Percentiles rank a stretch among this genome's conserved stretches.
phyloP scores from a whole-genome alignment of 2,888 invertebrate species.

The Willowsia nigromaculata region DNA sequence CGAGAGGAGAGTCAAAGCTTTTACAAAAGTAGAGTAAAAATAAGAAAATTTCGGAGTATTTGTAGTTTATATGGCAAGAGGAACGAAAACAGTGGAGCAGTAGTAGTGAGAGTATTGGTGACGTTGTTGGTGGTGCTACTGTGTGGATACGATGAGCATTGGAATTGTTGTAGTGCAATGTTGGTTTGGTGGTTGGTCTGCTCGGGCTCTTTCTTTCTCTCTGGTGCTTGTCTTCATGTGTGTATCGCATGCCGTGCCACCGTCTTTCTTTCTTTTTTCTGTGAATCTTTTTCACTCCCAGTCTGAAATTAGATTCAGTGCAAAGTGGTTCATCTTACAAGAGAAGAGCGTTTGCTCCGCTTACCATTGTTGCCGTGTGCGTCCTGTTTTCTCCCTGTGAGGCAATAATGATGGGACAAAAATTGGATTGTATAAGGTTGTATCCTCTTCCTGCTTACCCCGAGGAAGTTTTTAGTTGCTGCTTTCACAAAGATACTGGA shows the following conservation, averaged over 20 bases:
- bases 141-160: not conserved
- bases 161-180: not conserved
- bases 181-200: not conserved
- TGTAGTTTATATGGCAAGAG: not conserved
- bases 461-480: not conserved
- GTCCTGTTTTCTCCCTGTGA: not conserved
- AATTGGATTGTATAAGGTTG: not conserved
- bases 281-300: slow-evolving; percentile 13
- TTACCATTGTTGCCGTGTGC: not conserved
- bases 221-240: not conserved
- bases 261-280: not conserved
- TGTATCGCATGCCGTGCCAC: not conserved
- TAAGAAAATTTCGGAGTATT: not conserved
- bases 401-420: slow-evolving; percentile 5
- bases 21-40: not conserved
- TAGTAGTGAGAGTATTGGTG: not conserved
- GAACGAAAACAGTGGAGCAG: not conserved
- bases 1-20: not conserved
- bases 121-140: not conserved
- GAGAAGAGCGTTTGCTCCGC: not conserved
- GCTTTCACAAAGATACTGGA: not conserved
- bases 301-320: slow-evolving; percentile 66
- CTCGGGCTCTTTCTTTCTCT: not conserved
- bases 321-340: slow-evolving; percentile 59
- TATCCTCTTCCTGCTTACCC: not conserved